Base-by-base conservation (phyloP, 2,888 invertebrate species). In the Lepetodrilus schrolli region DNA sequence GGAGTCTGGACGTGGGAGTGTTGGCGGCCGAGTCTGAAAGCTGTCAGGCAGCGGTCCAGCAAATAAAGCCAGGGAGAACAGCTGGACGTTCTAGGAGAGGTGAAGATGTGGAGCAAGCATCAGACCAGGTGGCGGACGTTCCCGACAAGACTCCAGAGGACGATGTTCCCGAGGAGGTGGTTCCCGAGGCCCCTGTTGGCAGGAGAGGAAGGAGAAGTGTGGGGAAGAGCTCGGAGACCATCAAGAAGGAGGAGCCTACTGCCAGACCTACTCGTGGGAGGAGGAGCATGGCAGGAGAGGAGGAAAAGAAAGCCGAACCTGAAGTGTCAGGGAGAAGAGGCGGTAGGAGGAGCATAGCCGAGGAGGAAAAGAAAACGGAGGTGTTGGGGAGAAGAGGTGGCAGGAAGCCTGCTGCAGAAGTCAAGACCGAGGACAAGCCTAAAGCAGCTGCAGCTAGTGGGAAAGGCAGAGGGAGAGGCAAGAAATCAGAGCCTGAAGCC, bases 321-420 rank as follows among this genome's bases (percentile, higher is more conserved):
- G n/a, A 10, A 21, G 10, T 20, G 30, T 37, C 26, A 47, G 47
- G 37, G 43, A 47, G 68, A 17, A 70, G 71, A 36, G 70, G 34
- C 20, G 49, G 49, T 3, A 70, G 23, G 50, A 23, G 30, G 4
- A 73, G 37, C 17, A 66, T 13, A 13, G 66, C 37, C 26, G 50
- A 38, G 4, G 50, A 51, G 58, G 73, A 75, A 30, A 34, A 38
- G 23, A 66, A 68, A 21, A 68, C 68, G 48, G 66, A 73, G 65
- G 36, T 20, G n/a, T 21, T 17, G 7, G 48, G 10, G 50, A 26
- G 17, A 8, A 7, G 23, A 36, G 65, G 17, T 13, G 51, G 20
- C 17, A 65, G 51, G 21, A n/a, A 7, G 17, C 2, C 20, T 50
- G 58, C 13, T 21, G 23, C 17, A 51, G 48, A 48, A 49, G 65